Evolutionary conservation across 2,888 invertebrate genomes (phyloP).

Genomic region (Periphyllus acericola): DNA sequence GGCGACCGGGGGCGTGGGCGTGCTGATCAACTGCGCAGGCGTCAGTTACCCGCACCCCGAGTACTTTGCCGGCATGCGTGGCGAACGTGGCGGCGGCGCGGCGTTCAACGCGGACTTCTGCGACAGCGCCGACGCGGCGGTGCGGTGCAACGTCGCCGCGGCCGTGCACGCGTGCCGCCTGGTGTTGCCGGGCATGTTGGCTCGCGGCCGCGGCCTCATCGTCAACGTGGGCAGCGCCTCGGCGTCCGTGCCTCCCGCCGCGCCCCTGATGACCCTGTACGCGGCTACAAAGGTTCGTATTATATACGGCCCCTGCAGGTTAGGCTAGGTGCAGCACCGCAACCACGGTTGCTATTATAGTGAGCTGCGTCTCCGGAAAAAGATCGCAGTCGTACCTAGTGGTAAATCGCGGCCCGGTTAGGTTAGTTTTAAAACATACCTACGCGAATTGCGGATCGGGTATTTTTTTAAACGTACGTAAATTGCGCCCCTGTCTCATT

Average conservation of each 20-base stretch:
- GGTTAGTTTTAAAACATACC: no score
- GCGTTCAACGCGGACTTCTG: conserved; percentile 26
- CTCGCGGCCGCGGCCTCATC: conserved; percentile 82
- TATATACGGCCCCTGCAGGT: no score
- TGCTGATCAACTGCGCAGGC: conserved; percentile 93
- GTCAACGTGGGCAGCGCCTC: conserved; percentile 90
- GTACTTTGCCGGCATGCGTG: conserved; percentile 75
- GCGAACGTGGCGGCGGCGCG: conserved; percentile 67
- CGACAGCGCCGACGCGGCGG: conserved; percentile 68
- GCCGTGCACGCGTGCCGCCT: conserved; percentile 85
- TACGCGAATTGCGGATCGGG: no score
- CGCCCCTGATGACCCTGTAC: conserved; percentile 26
- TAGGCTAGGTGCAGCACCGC: no score
- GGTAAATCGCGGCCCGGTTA: no score
- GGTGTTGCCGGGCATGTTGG: conserved; percentile 85
- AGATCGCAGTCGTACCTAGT: no score
- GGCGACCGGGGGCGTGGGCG: conserved; percentile 81
- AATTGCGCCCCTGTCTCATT: no score
- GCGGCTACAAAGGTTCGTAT: conserved; percentile 26
- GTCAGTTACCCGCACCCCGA: conserved; percentile 87
- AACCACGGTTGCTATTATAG: no score
- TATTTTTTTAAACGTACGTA: no score
- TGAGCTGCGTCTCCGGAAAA: no score
- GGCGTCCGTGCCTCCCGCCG: conserved; percentile 67
- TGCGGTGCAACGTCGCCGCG: conserved; percentile 82